These are phyloP conservation scores for Tillus elongatus DNA, from an alignment of 2,888 invertebrate genomes.

Conservation along the genomic window DNA sequence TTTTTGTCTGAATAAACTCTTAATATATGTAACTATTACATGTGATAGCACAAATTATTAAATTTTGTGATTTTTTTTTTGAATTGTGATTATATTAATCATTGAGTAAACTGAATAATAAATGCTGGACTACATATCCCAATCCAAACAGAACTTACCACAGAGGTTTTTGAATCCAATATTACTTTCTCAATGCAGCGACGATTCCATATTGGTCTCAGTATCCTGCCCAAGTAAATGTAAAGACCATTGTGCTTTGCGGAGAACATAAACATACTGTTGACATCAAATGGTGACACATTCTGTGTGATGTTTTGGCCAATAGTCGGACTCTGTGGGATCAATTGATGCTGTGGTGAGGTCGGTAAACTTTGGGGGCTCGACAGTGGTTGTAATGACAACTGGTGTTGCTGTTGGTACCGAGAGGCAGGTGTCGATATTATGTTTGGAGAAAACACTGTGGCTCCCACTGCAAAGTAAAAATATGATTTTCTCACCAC, in stretches of 20 bases:
- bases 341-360: conserved; percentile 10
- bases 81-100: no score
- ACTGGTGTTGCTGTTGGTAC: conserved; percentile 23
- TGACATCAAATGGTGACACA: conserved; percentile 23
- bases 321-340: conserved; percentile 13
- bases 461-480: no score
- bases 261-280: conserved; percentile 44
- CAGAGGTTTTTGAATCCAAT: conserved; percentile 47
- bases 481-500: no score
- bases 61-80: no score
- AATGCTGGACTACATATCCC: background rate
- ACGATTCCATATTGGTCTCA: conserved; percentile 82
- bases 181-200: conserved; percentile 58
- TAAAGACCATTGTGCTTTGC: conserved; percentile 92
- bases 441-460: conserved; percentile 35
- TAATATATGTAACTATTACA: no score
- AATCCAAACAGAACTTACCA: conserved; percentile 45
- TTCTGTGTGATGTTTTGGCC: conserved; percentile 20
- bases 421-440: conserved; percentile 36
- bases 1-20: no score
- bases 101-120: background rate
- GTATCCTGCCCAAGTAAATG: conserved; percentile 77
- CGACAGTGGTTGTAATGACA: conserved; percentile 14
- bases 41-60: no score
- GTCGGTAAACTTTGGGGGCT: no score